Conservation (phyloP, 2,888 invertebrate species). For the Oligia strigilis region DNA sequence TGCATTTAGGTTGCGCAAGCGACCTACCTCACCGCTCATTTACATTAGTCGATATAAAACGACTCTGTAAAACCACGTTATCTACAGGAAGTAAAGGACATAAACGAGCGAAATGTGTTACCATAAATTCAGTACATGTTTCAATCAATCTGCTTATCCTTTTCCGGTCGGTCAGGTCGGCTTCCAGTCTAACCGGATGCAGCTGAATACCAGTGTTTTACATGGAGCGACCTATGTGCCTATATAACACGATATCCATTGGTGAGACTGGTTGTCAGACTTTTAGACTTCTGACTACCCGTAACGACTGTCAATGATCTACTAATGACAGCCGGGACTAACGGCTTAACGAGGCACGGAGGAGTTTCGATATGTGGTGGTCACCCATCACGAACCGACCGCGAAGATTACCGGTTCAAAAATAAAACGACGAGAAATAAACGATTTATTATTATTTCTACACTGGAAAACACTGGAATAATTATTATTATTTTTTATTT, state of each 20-base stretch:
- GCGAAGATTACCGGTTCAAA: not conserved
- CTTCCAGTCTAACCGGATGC: not conserved
- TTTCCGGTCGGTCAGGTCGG: not conserved
- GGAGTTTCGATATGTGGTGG: too few species aligned
- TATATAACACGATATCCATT: too few species aligned
- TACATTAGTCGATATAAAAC: conserved; percentile 46
- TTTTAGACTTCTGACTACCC: too few species aligned
- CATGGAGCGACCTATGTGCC: too few species aligned
- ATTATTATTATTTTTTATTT: too few species aligned
- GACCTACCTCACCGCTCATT: conserved; percentile 36
- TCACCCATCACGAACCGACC: not conserved
- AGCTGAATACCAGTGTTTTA: not conserved
- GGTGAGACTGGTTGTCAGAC: too few species aligned
- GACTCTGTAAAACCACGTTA: conserved; percentile 45
- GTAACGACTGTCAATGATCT: too few species aligned
- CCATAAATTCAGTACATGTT: not conserved
- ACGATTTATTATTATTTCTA: too few species aligned
- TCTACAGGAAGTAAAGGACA: not conserved
- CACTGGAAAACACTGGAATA: not conserved
- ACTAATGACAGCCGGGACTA: too few species aligned
- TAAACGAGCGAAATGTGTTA: too few species aligned
- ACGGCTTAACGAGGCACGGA: too few species aligned
- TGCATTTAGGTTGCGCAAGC: conserved; percentile 35
- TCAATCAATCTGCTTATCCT: not conserved
- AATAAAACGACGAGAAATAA: too few species aligned